Evolutionary conservation across 2,888 invertebrate species (phyloP), one percentile per base, ranked within the genome.

Genomic region (Strigamia transsilvanica): DNA sequence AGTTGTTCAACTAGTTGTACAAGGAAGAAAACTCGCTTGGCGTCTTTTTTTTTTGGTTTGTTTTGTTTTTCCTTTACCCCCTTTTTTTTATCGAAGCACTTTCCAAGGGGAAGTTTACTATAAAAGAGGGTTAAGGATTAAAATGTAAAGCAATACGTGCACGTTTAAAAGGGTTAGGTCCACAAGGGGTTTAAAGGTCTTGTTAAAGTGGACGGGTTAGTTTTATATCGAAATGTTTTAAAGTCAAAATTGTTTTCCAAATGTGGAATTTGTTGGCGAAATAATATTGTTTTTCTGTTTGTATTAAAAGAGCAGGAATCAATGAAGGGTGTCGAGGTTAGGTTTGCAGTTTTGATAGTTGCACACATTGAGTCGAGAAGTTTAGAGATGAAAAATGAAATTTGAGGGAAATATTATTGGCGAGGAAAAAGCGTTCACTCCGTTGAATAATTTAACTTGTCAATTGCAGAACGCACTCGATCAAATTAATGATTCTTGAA

Each of bases 91-190:
- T 15, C 66, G 21, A 66, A 23, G 12, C 66, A 66, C 66, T 66
- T 66, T 66, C 32, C 66, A 66, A 66, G 66, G 66, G 66, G 66
- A 66, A 66, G 66, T 66, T 66, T 66, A 66, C 21, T 66, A 66
- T 66, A 66, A 66, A 66, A 66, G 66, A 66, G 66, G 66, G 66
- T 66, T 66, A 32, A 66, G 66, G 66, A 66, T 66, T 66, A 66
- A 66, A 66, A 66, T 66, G 66, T 66, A 66, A 66, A 32, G 66
- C 66, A 66, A 66, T 66, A 66, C 7, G 66, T 27, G 66, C 27
- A 27, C 23, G 66, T 66, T 66, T 23, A 66, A 66, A 66, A 66
- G 66, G 32, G 66, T 66, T 66, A 66, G 66, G 66, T 66, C 66
- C 66, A 66, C 66, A 66, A 66, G 13, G 13, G 32, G 66, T 66